phyloP scores from a whole-genome alignment of 2,113 vertebrate genomes.

The Oryzias celebensis region DNA sequence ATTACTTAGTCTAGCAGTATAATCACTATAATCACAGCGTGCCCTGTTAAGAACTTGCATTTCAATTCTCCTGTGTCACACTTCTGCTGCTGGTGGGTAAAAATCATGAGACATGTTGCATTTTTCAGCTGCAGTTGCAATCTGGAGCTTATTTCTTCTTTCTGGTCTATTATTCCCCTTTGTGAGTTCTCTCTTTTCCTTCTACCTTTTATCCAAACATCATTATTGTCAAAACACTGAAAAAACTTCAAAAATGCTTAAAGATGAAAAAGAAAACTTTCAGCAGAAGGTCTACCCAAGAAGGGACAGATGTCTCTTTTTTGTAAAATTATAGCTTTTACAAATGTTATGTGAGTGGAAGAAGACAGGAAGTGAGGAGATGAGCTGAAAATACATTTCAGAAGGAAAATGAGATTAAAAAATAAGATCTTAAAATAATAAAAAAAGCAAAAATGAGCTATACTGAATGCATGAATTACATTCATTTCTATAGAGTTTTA shows the following conservation, averaged over 20 bases:
- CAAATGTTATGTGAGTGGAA: no score
- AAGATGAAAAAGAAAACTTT: background rate
- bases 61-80: conserved; percentile 28
- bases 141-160: background rate
- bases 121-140: background rate
- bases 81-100: conserved; percentile 13
- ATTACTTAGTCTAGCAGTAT: no score
- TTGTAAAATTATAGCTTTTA: no score
- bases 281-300: background rate
- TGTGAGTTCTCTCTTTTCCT: background rate
- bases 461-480: no score
- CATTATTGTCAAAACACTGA: background rate
- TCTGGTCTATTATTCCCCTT: background rate
- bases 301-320: background rate
- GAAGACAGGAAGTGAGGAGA: no score
- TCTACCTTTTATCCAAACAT: background rate
- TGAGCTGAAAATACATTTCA: no score
- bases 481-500: no score
- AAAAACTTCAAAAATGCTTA: background rate
- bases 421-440: no score
- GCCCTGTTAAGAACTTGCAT: conserved; percentile 37
- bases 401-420: no score
- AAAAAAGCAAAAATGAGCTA: no score
- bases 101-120: conserved; percentile 8
- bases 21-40: conserved; percentile 12